A percentile compares a stretch with the other conserved stretches of the same genome.
phyloP scores from a whole-genome alignment of 2,888 invertebrate genomes.

The Drosophila anceps region DNA sequence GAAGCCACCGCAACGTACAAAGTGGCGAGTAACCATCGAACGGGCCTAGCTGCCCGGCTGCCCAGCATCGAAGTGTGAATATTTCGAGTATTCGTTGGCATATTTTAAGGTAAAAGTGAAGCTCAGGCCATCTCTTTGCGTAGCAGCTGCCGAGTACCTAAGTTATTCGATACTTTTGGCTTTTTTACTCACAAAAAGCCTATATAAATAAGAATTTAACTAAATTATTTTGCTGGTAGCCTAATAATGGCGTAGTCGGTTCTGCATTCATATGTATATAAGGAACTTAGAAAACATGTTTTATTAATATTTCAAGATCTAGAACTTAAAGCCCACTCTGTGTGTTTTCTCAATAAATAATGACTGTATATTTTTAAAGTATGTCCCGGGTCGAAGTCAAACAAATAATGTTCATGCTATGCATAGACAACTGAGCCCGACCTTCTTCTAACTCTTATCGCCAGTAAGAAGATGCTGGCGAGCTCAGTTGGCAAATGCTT shows the following conservation, averaged over 20 bases:
- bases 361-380: no score
- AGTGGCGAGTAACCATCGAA: slow-evolving; percentile 43
- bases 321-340: no score
- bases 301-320: no score
- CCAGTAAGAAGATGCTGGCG: no score
- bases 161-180: slow-evolving; percentile 6
- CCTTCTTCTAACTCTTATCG: no score
- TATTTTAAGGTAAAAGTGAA: slow-evolving; percentile 59
- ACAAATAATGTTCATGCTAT: no score
- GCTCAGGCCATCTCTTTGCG: slow-evolving; percentile 19
- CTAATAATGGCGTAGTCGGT: no score
- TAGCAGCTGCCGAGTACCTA: slow-evolving; percentile 43
- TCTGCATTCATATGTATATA: neutral
- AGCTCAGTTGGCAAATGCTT: no score
- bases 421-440: no score
- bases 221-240: neutral
- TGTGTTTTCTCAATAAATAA: no score
- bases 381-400: no score
- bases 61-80: slow-evolving; percentile 69
- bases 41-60: slow-evolving; percentile 12
- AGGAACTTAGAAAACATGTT: neutral
- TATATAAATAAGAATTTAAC: slow-evolving; percentile 8
- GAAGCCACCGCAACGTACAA: slow-evolving; percentile 46
- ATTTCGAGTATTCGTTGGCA: slow-evolving; percentile 60
- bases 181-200: slow-evolving; percentile 9